A percentile compares a stretch with the other conserved stretches of the same genome.
These are phyloP conservation scores for Nicator chloris DNA, from an alignment of 2,113 vertebrate genomes.

Conservation along the genomic window DNA sequence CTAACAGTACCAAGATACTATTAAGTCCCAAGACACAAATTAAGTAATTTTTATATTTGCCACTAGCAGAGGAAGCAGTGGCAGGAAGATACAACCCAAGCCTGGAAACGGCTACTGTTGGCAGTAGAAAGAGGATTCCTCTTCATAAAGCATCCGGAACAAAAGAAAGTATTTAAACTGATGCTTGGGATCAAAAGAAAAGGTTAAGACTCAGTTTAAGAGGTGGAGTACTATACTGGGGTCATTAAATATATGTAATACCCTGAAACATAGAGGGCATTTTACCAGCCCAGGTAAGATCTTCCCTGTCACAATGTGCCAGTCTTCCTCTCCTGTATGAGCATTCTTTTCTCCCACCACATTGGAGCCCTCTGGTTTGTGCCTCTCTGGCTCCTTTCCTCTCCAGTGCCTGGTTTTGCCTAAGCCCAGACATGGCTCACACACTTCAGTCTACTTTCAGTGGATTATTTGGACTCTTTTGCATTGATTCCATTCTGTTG, in stretches of 20 bases:
- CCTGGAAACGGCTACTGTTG: neutral
- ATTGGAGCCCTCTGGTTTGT: neutral
- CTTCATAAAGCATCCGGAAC: neutral
- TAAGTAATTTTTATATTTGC: neutral
- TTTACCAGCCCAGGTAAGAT: neutral
- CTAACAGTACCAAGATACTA: neutral
- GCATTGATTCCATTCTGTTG: neutral
- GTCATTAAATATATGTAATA: neutral
- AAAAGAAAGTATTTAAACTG: neutral
- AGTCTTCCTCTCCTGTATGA: neutral
- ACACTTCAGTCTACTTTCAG: neutral
- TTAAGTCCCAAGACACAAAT: neutral
- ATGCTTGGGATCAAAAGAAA: neutral
- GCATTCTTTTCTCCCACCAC: neutral
- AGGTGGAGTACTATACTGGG: neutral
- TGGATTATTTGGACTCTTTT: neutral
- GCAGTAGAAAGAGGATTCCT: neutral
- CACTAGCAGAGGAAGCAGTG: neutral
- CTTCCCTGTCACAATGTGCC: neutral
- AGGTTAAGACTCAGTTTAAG: neutral
- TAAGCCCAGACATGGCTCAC: rapidly evolving
- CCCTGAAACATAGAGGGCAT: neutral
- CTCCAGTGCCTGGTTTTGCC: neutral
- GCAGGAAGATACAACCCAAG: neutral
- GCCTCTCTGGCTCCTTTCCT: neutral